Evolutionary conservation across 1,140 invertebrate species (phyloP).

Genomic region (Hylaeus anthracinus): DNA sequence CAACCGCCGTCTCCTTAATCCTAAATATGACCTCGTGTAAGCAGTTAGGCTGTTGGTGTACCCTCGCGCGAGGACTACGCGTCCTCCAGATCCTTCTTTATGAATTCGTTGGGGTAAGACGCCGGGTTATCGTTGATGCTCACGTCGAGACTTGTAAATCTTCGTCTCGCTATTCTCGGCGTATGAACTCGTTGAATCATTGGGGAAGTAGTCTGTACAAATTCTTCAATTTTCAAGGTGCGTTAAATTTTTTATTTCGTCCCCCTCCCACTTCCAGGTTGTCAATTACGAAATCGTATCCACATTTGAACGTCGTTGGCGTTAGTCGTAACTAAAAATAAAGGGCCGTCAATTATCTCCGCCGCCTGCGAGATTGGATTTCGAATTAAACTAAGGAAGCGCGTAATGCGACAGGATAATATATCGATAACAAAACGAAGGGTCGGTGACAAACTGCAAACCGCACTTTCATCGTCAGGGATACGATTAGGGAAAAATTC

Average conservation of each 20-base stretch:
- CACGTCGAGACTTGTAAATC: background rate
- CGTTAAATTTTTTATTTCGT: background rate
- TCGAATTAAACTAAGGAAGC: constrained; percentile 43
- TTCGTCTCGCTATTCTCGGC: background rate
- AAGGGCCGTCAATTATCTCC: background rate
- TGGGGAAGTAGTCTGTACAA: background rate
- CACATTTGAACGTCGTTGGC: too few species aligned
- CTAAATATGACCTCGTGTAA: constrained; percentile 66
- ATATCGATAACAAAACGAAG: constrained; percentile 62
- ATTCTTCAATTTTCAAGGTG: background rate
- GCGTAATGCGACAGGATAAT: constrained; percentile 38
- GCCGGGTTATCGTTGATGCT: constrained; percentile 3
- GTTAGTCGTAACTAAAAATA: background rate
- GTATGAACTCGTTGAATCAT: background rate
- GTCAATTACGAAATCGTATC: too few species aligned
- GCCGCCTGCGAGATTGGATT: background rate
- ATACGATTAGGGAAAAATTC: constrained; percentile 69
- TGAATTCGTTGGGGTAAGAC: constrained; percentile 48
- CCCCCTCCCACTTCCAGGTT: too few species aligned
- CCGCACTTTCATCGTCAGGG: constrained; percentile 67
- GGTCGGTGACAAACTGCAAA: constrained; percentile 67
- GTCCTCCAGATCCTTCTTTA: constrained; percentile 51
- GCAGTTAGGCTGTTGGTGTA: constrained; percentile 44
- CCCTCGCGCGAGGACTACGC: constrained; percentile 29
- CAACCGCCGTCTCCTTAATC: constrained; percentile 73